These are phyloP conservation scores for Stegostoma tigrinum DNA, from an alignment of 2,113 vertebrate genomes.

Conservation along the genomic window DNA sequence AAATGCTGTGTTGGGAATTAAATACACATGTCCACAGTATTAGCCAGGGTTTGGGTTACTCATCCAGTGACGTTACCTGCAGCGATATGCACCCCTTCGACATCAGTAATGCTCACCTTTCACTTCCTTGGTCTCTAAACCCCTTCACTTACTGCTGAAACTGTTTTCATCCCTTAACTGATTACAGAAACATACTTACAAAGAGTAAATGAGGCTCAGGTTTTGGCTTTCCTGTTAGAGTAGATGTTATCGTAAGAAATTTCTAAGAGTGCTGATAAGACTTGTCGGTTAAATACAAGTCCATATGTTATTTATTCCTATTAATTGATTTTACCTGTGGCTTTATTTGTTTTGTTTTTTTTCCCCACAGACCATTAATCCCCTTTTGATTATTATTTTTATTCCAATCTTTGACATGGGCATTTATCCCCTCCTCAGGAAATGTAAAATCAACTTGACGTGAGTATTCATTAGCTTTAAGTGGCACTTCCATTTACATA, in stretches of 20 bases:
- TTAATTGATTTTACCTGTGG: neutral
- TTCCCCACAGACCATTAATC: constrained; percentile 76
- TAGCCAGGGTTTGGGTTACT: too few relatives aligned
- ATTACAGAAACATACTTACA: neutral
- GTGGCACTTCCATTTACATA: neutral
- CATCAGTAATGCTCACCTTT: too few relatives aligned
- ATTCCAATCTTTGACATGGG: constrained; percentile 87
- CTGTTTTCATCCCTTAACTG: too few relatives aligned
- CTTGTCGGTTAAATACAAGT: neutral
- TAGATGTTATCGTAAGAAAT: neutral
- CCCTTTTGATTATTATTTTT: constrained; percentile 86
- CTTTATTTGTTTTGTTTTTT: constrained; percentile 9
- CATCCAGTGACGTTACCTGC: too few relatives aligned
- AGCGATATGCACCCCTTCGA: too few relatives aligned
- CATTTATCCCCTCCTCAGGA: constrained; percentile 75
- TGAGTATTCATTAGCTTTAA: constrained; percentile 57
- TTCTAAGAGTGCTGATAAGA: neutral
- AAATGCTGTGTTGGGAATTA: too few relatives aligned
- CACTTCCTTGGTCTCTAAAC: too few relatives aligned
- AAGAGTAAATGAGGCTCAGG: too few relatives aligned
- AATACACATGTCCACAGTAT: too few relatives aligned
- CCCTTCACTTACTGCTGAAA: too few relatives aligned
- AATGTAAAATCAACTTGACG: constrained; percentile 81
- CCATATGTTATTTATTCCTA: neutral
- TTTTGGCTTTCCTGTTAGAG: too few relatives aligned